phyloP scores from a whole-genome alignment of 30 jellyfish, hydroid and myxozoan genomes.

The Aurelia aurita region DNA sequence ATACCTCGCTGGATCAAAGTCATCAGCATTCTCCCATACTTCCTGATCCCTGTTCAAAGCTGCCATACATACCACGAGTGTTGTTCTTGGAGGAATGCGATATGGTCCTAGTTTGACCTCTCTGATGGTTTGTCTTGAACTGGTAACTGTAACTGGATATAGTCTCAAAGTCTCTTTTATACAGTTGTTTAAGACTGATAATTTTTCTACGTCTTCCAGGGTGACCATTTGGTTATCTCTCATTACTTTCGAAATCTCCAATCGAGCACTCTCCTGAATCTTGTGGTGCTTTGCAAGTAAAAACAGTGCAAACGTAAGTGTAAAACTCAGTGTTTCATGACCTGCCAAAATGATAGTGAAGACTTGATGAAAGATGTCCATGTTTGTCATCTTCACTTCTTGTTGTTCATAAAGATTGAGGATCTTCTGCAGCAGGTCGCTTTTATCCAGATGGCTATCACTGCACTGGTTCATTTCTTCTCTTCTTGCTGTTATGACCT shows the following conservation, averaged over 20 bases:
- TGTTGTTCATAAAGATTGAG: no score
- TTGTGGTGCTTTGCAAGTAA: no score
- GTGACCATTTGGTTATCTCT: conserved; percentile 19
- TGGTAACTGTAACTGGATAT: conserved; percentile 28
- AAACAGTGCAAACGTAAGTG: no score
- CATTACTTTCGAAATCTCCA: not conserved
- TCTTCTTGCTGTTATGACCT: no score
- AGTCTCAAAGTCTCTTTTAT: conserved; percentile 50
- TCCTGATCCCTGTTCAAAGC: conserved; percentile 40
- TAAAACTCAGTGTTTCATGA: no score
- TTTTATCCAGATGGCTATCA: not conserved
- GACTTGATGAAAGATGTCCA: no score
- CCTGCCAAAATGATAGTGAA: no score
- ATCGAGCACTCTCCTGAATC: no score
- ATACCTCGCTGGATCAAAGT: conserved; percentile 47
- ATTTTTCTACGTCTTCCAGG: conserved; percentile 21
- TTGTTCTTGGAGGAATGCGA: conserved; percentile 33
- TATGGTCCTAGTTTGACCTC: conserved; percentile 60
- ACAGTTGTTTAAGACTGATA: conserved; percentile 28
- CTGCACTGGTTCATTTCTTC: no score
- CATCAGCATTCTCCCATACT: conserved; percentile 43
- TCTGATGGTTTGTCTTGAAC: conserved; percentile 4
- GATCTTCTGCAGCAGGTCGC: no score
- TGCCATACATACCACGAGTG: conserved; percentile 5
- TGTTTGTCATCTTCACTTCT: no score